These are phyloP conservation scores for Armadillidium nasatum DNA, from an alignment of 1,140 invertebrate genomes.

Conservation along the genomic window DNA sequence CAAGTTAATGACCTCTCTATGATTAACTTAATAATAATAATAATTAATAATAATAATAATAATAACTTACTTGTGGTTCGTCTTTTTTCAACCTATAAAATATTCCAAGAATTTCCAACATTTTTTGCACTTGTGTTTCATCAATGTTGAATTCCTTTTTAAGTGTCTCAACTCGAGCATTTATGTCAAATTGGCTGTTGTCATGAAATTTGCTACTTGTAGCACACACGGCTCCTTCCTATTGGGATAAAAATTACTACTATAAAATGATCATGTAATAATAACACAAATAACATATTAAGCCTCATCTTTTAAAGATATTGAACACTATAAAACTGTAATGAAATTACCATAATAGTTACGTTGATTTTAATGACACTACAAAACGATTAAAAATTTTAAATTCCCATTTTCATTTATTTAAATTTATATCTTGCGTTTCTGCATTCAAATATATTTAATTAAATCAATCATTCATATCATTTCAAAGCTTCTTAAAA, in stretches of 20 bases:
- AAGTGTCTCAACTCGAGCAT: constrained; percentile 38
- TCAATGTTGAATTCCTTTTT: constrained; percentile 38
- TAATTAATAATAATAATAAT: no score
- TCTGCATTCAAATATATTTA: no score
- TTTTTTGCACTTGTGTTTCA: constrained; percentile 39
- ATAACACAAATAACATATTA: background rate
- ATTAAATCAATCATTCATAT: no score
- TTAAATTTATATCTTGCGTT: no score
- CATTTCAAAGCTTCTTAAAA: no score
- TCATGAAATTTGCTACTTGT: constrained; percentile 33
- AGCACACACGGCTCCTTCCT: constrained; percentile 43
- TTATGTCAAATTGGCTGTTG: constrained; percentile 37
- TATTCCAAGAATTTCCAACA: constrained; percentile 42
- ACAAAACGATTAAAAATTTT: no score
- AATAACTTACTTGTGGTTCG: background rate
- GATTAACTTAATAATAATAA: no score
- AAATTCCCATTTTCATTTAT: no score
- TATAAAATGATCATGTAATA: background rate
- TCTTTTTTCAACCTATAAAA: constrained; percentile 31
- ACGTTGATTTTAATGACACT: background rate
- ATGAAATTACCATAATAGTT: background rate
- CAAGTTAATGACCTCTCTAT: no score
- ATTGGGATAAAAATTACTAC: background rate
- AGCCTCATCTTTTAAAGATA: background rate
- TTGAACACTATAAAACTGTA: background rate